Conservation (phyloP, 2,797 vertebrate species). For the Apogon hyalosoma region DNA sequence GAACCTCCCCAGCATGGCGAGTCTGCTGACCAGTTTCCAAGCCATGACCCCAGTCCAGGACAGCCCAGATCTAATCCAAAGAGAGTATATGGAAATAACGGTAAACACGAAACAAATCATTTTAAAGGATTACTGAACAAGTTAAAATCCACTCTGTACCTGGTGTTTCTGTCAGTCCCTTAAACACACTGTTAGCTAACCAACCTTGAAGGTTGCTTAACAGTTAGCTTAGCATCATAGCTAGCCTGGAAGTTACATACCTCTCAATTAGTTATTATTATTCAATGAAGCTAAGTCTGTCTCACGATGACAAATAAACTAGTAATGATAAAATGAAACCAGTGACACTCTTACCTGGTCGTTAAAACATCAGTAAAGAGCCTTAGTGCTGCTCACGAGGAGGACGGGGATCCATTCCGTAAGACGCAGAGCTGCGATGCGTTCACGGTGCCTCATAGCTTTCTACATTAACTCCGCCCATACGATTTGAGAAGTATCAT, state of each 20-base stretch:
- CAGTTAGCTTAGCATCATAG: slow-evolving; percentile 31
- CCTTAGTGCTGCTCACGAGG: neutral
- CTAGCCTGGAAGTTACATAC: neutral
- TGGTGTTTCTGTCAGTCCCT: neutral
- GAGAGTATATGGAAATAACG: neutral
- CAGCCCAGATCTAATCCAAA: slow-evolving; percentile 13
- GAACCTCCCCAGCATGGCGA: slow-evolving; percentile 46
- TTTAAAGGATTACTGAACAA: neutral
- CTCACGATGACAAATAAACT: neutral
- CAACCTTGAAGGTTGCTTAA: slow-evolving; percentile 61
- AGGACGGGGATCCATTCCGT: slow-evolving; percentile 26
- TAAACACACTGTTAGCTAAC: slow-evolving; percentile 21
- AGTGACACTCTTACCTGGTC: slow-evolving; percentile 19
- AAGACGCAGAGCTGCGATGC: neutral
- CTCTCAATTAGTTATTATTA: fast-evolving
- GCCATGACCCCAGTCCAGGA: slow-evolving; percentile 67
- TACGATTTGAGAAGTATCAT: too few species aligned
- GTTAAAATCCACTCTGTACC: neutral
- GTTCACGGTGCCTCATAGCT: slow-evolving; percentile 15
- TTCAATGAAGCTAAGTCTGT: neutral
- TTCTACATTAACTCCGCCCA: fast-evolving
- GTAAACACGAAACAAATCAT: neutral
- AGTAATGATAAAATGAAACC: fast-evolving
- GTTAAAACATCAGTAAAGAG: neutral
- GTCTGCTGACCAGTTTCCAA: slow-evolving; percentile 66